A percentile compares a stretch with the other conserved stretches of the same genome.
phyloP scores from a whole-genome alignment of 2,888 invertebrate genomes.

The Venusia cambrica region DNA sequence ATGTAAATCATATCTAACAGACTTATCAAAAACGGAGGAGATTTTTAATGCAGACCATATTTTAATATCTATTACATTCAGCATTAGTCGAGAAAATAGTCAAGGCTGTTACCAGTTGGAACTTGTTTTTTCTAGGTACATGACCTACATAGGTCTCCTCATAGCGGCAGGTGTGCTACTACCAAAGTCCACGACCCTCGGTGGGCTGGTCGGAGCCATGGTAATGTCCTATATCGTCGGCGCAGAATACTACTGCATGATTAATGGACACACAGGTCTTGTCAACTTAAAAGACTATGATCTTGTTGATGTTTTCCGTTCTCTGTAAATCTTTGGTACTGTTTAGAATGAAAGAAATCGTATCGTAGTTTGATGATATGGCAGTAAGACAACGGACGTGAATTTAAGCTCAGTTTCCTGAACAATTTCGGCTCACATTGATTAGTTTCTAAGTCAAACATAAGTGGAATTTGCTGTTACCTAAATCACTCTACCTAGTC shows the following conservation, averaged over 20 bases:
- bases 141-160: conserved; percentile 92
- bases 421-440: no score
- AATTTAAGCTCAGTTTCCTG: no score
- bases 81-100: no score
- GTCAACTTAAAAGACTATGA: conserved; percentile 61
- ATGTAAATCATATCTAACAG: no score
- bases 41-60: no score
- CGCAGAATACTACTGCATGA: conserved; percentile 87
- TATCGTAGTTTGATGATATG: background rate
- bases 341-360: conserved; percentile 4
- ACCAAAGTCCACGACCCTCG: conserved; percentile 88
- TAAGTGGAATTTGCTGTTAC: no score
- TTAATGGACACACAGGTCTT: conserved; percentile 74
- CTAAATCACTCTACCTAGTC: no score
- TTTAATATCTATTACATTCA: no score
- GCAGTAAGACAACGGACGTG: no score
- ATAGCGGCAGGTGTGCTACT: conserved; percentile 92
- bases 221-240: conserved; percentile 91
- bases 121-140: conserved; percentile 79
- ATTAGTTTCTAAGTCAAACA: no score
- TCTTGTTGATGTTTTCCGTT: conserved; percentile 49
- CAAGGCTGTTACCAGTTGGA: no score
- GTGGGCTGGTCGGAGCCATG: conserved; percentile 88
- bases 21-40: no score
- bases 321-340: conserved; percentile 31